Evolutionary conservation across 2,113 vertebrate species (phyloP), one percentile per base, ranked within the genome.

Genomic region (Ceyx cyanopectus): DNA sequence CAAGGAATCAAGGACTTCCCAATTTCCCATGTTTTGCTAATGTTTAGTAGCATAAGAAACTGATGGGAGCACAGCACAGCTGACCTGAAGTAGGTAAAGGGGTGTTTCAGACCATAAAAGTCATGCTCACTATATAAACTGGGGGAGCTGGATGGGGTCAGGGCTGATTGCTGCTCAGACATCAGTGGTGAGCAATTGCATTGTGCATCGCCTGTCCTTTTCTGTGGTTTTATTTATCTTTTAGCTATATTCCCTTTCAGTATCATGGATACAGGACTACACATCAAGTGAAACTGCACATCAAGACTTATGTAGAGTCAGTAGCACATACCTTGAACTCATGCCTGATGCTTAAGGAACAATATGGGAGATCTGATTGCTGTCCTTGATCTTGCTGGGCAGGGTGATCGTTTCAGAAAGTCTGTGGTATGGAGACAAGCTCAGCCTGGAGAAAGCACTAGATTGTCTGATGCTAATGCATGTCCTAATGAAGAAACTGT

Each of bases 261-360:
- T 56, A 56, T 10, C 29, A 30, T 34, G 34, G 34, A 34, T 34
- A 11, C 21, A 66, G 46, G 12, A 21, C 32, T 37, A 11, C 12
- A 2, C 18, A 60, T 23, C 21, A 70, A 30, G 40, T 26, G 29
- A 4, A 21, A 6, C 18, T 68, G 19, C 14, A 32, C 8, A 22
- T 41, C 0, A 1, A 13, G 22, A 16, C 32, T 51, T 62, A 13
- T 1, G 2, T 18, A 29, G 57, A 46, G 51, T 27, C 60, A 77
- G 58, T 26, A 56, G 62, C 53, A 37, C 14, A 6, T 37, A 40
- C 45, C 57, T 70, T 15, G 9, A 21, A 19, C 17, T 76, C 4
- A 6, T 37, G 24, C 29, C 30, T 76, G 22, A 5, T n/a, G 20
- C 27, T 56, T 45, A 27, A 43, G 48, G 34, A 37, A 37, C 34